These are phyloP conservation scores for Pantherophis vulpinus DNA, from an alignment of 2,797 vertebrate species.

Conservation along the genomic window DNA sequence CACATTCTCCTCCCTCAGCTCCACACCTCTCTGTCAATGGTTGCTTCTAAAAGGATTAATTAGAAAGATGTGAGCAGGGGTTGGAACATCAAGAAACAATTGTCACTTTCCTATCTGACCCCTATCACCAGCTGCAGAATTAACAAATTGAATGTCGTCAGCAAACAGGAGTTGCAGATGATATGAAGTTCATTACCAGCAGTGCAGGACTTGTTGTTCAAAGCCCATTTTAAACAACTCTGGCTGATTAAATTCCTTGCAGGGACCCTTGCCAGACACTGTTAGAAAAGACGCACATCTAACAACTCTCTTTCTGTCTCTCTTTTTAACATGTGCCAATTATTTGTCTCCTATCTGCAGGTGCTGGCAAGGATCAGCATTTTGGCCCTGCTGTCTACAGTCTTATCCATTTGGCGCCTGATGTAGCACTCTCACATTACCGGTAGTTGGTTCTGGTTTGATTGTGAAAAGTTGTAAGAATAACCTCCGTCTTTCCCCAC, in stretches of 20 bases:
- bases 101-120: conserved; percentile 80
- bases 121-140: conserved; percentile 81
- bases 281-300: conserved; percentile 76
- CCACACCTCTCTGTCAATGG: conserved; percentile 67
- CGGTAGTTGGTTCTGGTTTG: conserved; percentile 71
- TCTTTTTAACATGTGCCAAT: conserved; percentile 73
- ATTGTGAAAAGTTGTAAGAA: conserved; percentile 68
- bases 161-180: conserved; percentile 78
- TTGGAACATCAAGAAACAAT: conserved; percentile 79
- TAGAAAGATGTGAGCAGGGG: conserved; percentile 78
- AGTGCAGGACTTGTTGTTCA: conserved; percentile 67
- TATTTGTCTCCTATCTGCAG: conserved; percentile 79
- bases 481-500: conserved; percentile 48
- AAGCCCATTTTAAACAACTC: conserved; percentile 78
- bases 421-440: conserved; percentile 73
- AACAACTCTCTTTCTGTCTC: conserved; percentile 66
- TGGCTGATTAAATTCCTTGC: conserved; percentile 81
- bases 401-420: conserved; percentile 82
- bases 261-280: conserved; percentile 75
- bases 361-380: conserved; percentile 77
- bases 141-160: conserved; percentile 82
- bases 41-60: conserved; percentile 80
- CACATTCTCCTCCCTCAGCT: conserved; percentile 51
- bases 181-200: conserved; percentile 76
- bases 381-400: conserved; percentile 76